Base-by-base conservation (phyloP, 2,888 invertebrate species). In the Macrostomum cliftonense region DNA sequence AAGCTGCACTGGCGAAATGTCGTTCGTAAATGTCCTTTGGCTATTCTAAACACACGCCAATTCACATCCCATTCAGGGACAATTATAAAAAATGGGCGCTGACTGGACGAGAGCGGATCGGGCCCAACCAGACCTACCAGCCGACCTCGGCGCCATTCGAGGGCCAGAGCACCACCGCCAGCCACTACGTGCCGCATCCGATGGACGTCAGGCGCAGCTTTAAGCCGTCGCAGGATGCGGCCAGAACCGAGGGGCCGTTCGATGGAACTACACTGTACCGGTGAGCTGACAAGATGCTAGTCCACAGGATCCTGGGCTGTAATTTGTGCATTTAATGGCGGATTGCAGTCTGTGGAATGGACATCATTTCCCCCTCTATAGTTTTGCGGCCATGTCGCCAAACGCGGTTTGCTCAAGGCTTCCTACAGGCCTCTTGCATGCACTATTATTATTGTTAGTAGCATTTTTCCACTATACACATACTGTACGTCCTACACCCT, bases 101-200 rank as follows among this genome's bases (percentile, higher is more conserved):
- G 11, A 43, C 63, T 58, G 17, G 68, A 67, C 52, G 53, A 56
- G 28, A 62, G 65, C 21, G 63, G 60, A 36, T 56, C 53, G n/a
- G 64, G 59, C 16, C 65, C 64, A 44, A 50, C 39, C 16, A 38
- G 13, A 62, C 59, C n/a, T 70, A 69, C 53, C 52, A 57, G 20
- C 62, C 66, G 20, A 64, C 61, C 28, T 55, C 53, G 12, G 64
- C 60, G n/a, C 66, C 66, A 42, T 70, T 70, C 55, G 64, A 68
- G 49, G 69, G 69, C 36, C 54, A 55, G 36, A 57, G 66, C 13
- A 67, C 63, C 20, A 60, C 65, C 49, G 62, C 61, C 51, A 58
- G 59, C 40, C 65, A 68, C 52, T 68, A 58, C 53, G 53, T 61
- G 45, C 57, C 56, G 14, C 61, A 67, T 21, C 54, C 54, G 13